Evolutionary conservation across 2,888 invertebrate species (phyloP), one percentile per base, ranked within the genome.

Genomic region (Julus scandinavius): DNA sequence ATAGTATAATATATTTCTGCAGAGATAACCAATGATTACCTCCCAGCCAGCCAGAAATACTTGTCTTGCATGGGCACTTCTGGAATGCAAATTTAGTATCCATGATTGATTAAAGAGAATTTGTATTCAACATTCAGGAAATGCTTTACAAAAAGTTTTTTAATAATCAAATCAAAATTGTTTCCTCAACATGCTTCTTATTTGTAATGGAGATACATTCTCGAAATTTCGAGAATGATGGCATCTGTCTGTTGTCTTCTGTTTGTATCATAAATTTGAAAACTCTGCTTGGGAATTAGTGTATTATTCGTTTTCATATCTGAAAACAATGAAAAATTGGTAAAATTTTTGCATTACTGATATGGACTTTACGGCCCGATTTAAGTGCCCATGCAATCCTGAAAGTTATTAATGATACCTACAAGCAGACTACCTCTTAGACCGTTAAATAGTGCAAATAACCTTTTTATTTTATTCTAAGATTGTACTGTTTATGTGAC

Each of bases 401-500:
- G 13, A 38, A 80, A 80, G 38, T 40, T 80, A 20, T 11, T 72
- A 80, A 13, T 38, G 6, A 29, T 72, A 80, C 20, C 20, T 72
- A 72, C 29, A 38, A 40, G 80, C 80, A 80, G 38, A 80, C 80
- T 80, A 80, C 80, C 80, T 80, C 80, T 80, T 80, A 80, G 80
- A 80, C 38, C 80, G 80, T 80, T 80, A 15, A 80, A 80, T 80
- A 80, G 80, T 80, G 80, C 80, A 80, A 80, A 80, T 80, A 80
- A 80, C 80, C 29, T 11, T 20, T 80, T 80, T 80, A 80, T 80
- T 80, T 80, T 80, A 40, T 80, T 80, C 80, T 80, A 38, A 80
- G 80, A 38, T 80, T 38, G 38, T 80, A 40, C 38, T 80, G 38
- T 80, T 80, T 38, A 38, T 15, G 15, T 80, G 15, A 80, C 38